Base-by-base conservation (phyloP, 2,797 vertebrate species). In the Lagocephalus sceleratus region DNA sequence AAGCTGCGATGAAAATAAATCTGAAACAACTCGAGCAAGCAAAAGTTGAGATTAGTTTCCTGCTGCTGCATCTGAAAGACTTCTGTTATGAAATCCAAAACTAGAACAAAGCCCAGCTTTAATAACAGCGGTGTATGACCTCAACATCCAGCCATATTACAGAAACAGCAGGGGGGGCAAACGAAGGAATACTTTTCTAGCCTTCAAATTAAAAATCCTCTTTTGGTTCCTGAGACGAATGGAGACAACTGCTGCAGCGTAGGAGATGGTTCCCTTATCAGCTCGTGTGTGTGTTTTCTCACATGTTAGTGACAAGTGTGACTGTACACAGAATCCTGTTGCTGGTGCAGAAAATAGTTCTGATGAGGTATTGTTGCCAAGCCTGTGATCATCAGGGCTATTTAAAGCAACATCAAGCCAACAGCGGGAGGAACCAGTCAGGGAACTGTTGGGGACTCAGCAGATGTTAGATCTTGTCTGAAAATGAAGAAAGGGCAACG, bases 21-120 rank as follows among this genome's bases (percentile, higher is more conserved):
- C 61, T 54, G 60, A 76, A 79, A 75, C 59, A 71, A 75, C 47
- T 66, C 67, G 62, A 78, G 57, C 68, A 60, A 82, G 74, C 78
- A 80, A 46, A 59, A 76, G 38, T 63, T 67, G 16, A 75, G 71
- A 82, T 82, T 61, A 66, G 26, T 50, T 71, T 75, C 10, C 35
- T 59, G 57, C 44, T 47, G 6, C 25, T 57, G 56, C 23, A 51
- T 64, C 29, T 49, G 22, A 63, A 44, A 56, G 41, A 57, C 25
- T 51, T 72, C 15, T 51, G 23, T 52, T 6, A 16, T 54, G 47
- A 48, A 69, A 73, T 11, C 57, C 55, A 57, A 56, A 55, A 65
- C 41, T 9, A 58, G 20, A 53, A 26, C 8, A 21, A 54, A 50
- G 58, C 64, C 76, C 12, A 60, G 22, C 29, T 63, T 76, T 69